Conservation (phyloP, 2,113 vertebrate genomes). For the Cervus canadensis region DNA sequence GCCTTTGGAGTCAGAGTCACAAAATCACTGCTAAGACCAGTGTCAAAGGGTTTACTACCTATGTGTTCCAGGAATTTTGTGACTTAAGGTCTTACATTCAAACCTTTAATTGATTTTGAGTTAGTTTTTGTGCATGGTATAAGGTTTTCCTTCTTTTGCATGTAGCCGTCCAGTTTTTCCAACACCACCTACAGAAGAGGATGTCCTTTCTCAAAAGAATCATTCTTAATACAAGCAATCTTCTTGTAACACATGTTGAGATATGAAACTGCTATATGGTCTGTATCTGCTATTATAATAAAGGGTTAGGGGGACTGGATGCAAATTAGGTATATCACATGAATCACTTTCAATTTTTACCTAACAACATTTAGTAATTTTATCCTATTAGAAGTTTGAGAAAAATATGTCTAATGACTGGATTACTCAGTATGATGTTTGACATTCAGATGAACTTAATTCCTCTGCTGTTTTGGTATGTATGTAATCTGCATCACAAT, state of each 20-base stretch:
- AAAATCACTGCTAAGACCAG: not conserved
- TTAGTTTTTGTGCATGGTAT: not conserved
- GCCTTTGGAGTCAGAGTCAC: not conserved
- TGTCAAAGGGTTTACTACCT: not conserved
- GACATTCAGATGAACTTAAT: not conserved
- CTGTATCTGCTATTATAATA: not conserved
- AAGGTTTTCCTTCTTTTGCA: not conserved
- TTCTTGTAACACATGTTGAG: not conserved
- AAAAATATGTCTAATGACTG: conserved; percentile 24
- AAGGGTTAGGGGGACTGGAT: not conserved
- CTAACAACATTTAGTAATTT: conserved; percentile 20
- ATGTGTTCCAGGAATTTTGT: not conserved
- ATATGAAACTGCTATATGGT: not conserved
- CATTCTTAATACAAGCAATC: not conserved
- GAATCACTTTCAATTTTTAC: not conserved
- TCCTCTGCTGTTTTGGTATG: not conserved
- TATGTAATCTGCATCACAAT: not conserved
- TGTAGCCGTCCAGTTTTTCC: not conserved
- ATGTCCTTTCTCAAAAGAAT: not conserved
- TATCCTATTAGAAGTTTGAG: conserved; percentile 18
- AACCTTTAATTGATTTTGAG: not conserved
- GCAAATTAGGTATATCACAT: not conserved
- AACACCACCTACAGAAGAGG: not conserved
- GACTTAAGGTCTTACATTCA: not conserved
- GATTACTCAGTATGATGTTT: not conserved